Conservation (phyloP, 35 echinoderm and acorn worm species). For the Holothuria glaberrima region DNA sequence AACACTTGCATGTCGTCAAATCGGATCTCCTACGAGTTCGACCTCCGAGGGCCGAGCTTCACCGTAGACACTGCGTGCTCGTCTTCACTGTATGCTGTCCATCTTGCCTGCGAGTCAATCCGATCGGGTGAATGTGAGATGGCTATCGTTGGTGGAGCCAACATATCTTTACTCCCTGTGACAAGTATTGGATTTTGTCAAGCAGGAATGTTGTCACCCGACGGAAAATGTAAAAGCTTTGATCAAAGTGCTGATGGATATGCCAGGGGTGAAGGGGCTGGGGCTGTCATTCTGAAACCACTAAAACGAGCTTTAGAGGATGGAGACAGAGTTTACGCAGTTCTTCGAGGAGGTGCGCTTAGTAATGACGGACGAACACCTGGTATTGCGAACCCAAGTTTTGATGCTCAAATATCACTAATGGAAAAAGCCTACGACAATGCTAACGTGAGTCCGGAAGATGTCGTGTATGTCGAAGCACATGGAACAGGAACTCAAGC, state of each 20-base stretch:
- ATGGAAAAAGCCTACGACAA: constrained; percentile 79
- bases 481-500: constrained; percentile 94
- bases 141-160: constrained; percentile 91
- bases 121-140: constrained; percentile 88
- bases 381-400: constrained; percentile 96
- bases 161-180: constrained; percentile 81
- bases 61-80: constrained; percentile 93
- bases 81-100: constrained; percentile 88
- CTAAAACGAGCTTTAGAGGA: constrained; percentile 87
- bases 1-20: constrained; percentile 93
- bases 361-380: constrained; percentile 90
- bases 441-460: constrained; percentile 63
- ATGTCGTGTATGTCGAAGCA: constrained; percentile 87
- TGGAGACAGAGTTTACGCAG: constrained; percentile 88
- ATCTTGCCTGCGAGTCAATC: constrained; percentile 92
- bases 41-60: constrained; percentile 91
- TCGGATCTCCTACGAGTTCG: constrained; percentile 94
- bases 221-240: constrained; percentile 97
- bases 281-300: constrained; percentile 84
- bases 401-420: constrained; percentile 82
- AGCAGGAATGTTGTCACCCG: constrained; percentile 93
- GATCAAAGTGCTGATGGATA: constrained; percentile 93
- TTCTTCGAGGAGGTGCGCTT: constrained; percentile 87
- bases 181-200: constrained; percentile 96
- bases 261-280: constrained; percentile 90